These are phyloP conservation scores for Aleiodes alternator DNA, from an alignment of 2,888 invertebrate genomes.

Conservation along the genomic window DNA sequence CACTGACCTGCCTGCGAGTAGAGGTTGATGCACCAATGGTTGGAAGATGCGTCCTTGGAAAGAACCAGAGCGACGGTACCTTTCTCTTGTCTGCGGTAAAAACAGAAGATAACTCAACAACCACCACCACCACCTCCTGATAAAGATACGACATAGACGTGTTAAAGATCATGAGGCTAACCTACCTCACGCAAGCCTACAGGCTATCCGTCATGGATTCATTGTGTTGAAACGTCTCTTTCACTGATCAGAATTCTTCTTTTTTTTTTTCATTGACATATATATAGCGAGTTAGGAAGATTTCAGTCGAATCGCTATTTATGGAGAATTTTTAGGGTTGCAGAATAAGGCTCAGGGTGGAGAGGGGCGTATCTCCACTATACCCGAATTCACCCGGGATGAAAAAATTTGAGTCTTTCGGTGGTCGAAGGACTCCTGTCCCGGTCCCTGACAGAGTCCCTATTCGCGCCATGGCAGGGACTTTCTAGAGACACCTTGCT, in stretches of 20 bases:
- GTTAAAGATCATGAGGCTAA: conserved; percentile 48
- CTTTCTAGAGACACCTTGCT: too few species aligned
- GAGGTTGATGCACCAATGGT: conserved; percentile 57
- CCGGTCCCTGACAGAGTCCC: too few species aligned
- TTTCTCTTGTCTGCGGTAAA: conserved; percentile 40
- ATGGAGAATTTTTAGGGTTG: too few species aligned
- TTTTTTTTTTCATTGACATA: too few species aligned
- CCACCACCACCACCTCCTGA: conserved; percentile 16
- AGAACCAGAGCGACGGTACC: conserved; percentile 56
- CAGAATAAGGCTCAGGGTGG: too few species aligned
- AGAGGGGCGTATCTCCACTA: too few species aligned
- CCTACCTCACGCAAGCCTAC: conserved; percentile 53
- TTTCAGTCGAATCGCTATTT: too few species aligned
- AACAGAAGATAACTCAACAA: conserved; percentile 24
- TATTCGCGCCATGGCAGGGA: too few species aligned
- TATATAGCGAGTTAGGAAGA: too few species aligned
- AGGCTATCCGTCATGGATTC: conserved; percentile 15
- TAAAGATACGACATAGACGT: conserved; percentile 54
- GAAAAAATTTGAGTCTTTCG: too few species aligned
- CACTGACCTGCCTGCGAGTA: conserved; percentile 64
- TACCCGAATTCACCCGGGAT: too few species aligned
- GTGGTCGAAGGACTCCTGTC: too few species aligned
- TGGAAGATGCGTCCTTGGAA: conserved; percentile 55
- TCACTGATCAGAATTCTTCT: neutral
- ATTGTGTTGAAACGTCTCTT: neutral